Conservation (phyloP, 1,140 invertebrate genomes). For the Drosophila gunungcola region DNA sequence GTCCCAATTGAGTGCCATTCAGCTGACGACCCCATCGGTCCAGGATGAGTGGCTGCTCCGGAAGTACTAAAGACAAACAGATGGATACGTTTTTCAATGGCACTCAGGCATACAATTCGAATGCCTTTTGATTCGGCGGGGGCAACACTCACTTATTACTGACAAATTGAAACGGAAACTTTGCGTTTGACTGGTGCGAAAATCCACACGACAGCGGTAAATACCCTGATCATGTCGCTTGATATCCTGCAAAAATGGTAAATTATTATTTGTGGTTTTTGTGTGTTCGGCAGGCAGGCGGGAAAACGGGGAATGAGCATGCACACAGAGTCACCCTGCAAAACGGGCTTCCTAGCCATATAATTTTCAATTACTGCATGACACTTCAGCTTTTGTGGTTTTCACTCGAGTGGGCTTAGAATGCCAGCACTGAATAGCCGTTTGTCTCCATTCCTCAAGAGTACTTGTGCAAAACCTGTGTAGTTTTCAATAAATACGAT, state of each 20-base stretch:
- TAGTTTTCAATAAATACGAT: not conserved
- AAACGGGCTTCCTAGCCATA: conserved; percentile 20
- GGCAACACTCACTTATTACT: conserved; percentile 91
- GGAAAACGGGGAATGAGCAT: conserved; percentile 70
- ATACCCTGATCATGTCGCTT: conserved; percentile 93
- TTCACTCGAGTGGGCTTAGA: conserved; percentile 14
- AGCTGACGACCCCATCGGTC: conserved; percentile 90
- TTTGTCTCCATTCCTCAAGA: not conserved
- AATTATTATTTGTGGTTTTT: conserved; percentile 54
- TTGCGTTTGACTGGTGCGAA: conserved; percentile 93
- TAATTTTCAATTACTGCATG: conserved; percentile 80
- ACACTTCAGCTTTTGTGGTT: conserved; percentile 46
- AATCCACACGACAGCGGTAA: conserved; percentile 95
- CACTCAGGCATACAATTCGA: conserved; percentile 23
- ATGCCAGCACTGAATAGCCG: not conserved
- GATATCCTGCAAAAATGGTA: conserved; percentile 87
- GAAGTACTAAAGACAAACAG: conserved; percentile 89
- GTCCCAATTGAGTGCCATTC: conserved; percentile 90
- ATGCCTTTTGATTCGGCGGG: conserved; percentile 19
- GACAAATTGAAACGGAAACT: conserved; percentile 95
- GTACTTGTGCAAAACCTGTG: not conserved
- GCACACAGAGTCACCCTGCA: conserved; percentile 11
- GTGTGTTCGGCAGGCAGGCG: conserved; percentile 2
- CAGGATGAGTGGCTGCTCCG: conserved; percentile 92
- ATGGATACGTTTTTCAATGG: conserved; percentile 22